Conservation (phyloP, 2,888 invertebrate genomes). For the Eristalis tenax region DNA sequence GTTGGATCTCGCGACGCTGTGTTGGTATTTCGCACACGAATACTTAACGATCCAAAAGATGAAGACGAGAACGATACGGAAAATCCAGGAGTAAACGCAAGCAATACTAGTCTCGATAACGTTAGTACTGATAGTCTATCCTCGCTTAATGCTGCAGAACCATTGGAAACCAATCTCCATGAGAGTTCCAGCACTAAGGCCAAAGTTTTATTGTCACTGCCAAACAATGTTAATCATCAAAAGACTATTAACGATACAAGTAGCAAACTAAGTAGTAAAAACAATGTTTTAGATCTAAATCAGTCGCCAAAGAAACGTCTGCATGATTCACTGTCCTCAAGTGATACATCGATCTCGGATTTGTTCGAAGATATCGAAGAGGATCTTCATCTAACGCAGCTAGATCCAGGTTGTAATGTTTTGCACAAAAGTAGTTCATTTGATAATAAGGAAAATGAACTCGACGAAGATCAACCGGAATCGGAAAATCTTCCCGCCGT, state of each 20-base stretch:
- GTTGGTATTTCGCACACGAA: constrained; percentile 85
- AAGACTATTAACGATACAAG: constrained; percentile 44
- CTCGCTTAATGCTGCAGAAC: constrained; percentile 49
- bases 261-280: constrained; percentile 43
- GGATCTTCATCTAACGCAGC: constrained; percentile 30
- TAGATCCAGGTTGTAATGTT: constrained; percentile 9
- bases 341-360: constrained; percentile 79
- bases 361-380: constrained; percentile 74
- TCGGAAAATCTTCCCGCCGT: constrained; percentile 85
- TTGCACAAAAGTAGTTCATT: constrained; percentile 55
- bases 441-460: constrained; percentile 72
- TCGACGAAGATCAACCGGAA: constrained; percentile 75
- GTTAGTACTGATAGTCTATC: constrained; percentile 50
- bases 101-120: constrained; percentile 64
- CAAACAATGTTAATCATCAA: constrained; percentile 66
- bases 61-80: constrained; percentile 48
- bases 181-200: constrained; percentile 61
- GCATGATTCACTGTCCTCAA: constrained; percentile 77
- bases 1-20: constrained; percentile 85
- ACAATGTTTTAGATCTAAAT: constrained; percentile 10
- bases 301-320: constrained; percentile 72
- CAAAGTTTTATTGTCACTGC: constrained; percentile 73
- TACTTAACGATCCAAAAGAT: constrained; percentile 80
- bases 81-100: constrained; percentile 32
- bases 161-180: constrained; percentile 38